phyloP scores from a whole-genome alignment of 1,140 invertebrate species.

The Danaus melanippus region DNA sequence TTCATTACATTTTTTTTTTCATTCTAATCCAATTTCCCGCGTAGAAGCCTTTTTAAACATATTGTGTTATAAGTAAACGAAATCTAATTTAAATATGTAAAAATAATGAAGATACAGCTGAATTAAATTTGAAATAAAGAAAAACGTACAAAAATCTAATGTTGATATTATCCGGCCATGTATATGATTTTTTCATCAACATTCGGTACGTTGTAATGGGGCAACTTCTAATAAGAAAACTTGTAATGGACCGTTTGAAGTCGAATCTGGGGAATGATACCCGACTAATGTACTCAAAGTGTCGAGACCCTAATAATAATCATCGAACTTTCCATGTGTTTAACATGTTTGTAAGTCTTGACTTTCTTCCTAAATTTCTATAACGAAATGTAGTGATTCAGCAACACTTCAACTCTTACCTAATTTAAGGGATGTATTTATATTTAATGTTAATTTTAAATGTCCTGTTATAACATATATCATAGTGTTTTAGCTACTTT shows the following conservation, averaged over 20 bases:
- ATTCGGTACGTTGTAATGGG: conserved; percentile 51
- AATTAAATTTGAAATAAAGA: background rate
- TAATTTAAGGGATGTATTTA: no score
- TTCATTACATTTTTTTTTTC: no score
- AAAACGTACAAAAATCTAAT: background rate
- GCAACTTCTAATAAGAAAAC: conserved; percentile 70
- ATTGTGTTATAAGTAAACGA: no score
- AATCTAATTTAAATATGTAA: no score
- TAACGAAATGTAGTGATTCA: no score
- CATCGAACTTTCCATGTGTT: conserved; percentile 1
- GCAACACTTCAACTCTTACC: no score
- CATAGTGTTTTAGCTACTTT: no score
- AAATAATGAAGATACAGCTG: background rate
- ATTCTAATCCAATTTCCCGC: no score
- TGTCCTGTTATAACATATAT: no score
- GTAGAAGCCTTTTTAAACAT: no score
- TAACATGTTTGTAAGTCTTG: background rate
- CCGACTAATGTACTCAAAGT: conserved; percentile 47
- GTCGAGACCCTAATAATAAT: conserved; percentile 27
- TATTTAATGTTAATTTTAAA: no score
- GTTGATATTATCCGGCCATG: conserved; percentile 3
- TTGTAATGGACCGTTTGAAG: conserved; percentile 61
- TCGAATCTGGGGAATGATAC: conserved; percentile 49
- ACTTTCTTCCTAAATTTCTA: no score
- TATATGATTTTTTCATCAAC: conserved; percentile 44